Evolutionary conservation across 2,888 invertebrate genomes (phyloP).

Genomic region (Pollenia angustigena): DNA sequence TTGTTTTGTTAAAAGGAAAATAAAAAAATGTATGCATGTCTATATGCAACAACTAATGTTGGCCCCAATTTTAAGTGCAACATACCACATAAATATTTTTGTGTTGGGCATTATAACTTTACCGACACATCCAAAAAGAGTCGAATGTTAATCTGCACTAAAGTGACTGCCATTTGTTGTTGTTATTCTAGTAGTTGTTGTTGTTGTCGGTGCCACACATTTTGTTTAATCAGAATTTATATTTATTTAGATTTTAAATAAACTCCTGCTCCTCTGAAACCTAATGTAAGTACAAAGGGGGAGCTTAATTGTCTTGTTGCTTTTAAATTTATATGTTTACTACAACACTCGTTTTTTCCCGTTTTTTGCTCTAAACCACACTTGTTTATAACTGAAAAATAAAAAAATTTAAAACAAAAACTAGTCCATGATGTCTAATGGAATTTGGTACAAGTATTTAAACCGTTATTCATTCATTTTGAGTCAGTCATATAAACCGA

Average conservation of each 20-base stretch:
- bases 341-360: slow-evolving; percentile 23
- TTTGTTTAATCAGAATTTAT: slow-evolving; percentile 65
- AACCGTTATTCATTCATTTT: slow-evolving; percentile 41
- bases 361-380: slow-evolving; percentile 34
- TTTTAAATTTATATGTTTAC: neutral
- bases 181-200: neutral
- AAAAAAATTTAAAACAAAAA: slow-evolving; percentile 32
- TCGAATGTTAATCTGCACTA: slow-evolving; percentile 38
- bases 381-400: slow-evolving; percentile 38
- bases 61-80: slow-evolving; percentile 66
- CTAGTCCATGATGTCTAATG: slow-evolving; percentile 56
- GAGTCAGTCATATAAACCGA: slow-evolving; percentile 19
- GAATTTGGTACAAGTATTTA: slow-evolving; percentile 43
- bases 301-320: slow-evolving; percentile 38
- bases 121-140: slow-evolving; percentile 46
- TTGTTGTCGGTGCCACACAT: slow-evolving; percentile 25
- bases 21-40: neutral
- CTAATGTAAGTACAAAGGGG: neutral
- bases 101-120: slow-evolving; percentile 58
- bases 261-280: slow-evolving; percentile 55
- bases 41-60: slow-evolving; percentile 59
- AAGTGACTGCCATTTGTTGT: neutral
- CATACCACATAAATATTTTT: slow-evolving; percentile 61
- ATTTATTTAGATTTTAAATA: slow-evolving; percentile 70
- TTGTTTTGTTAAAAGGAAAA: slow-evolving; percentile 27